A percentile compares a stretch with the other conserved stretches of the same genome.
These are phyloP conservation scores for Notolepis coatsorum DNA, from an alignment of 2,797 vertebrate genomes.

Conservation along the genomic window DNA sequence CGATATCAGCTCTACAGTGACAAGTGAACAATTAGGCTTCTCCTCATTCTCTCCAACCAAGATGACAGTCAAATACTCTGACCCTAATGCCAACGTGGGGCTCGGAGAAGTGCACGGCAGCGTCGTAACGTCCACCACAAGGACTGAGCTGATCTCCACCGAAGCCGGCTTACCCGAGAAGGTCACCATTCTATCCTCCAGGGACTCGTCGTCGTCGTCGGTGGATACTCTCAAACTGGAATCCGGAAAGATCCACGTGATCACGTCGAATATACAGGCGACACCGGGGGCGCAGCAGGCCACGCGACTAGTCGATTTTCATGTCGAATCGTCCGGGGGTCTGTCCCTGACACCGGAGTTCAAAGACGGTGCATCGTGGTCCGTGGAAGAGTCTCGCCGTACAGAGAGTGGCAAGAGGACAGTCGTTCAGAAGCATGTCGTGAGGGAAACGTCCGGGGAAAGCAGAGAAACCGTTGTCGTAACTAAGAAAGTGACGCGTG, in stretches of 20 bases:
- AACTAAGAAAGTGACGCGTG: conserved; percentile 71
- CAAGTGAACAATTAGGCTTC: conserved; percentile 67
- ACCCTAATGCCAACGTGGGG: conserved; percentile 45
- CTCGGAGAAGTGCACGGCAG: conserved; percentile 51
- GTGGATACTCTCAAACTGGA: conserved; percentile 74
- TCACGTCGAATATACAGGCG: conserved; percentile 78
- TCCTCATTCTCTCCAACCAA: conserved; percentile 75
- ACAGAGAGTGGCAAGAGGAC: conserved; percentile 39
- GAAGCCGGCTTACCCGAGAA: conserved; percentile 82
- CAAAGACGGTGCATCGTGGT: conserved; percentile 48
- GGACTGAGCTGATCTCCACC: conserved; percentile 80
- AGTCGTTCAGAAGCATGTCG: conserved; percentile 62
- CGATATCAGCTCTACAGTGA: conserved; percentile 79
- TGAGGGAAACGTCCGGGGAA: conserved; percentile 65
- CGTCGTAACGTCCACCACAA: conserved; percentile 82
- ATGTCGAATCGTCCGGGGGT: conserved; percentile 49
- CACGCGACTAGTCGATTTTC: conserved; percentile 60
- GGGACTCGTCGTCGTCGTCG: conserved; percentile 77
- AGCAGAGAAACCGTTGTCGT: conserved; percentile 74
- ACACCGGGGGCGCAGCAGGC: conserved; percentile 72
- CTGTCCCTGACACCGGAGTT: conserved; percentile 37
- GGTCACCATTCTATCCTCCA: conserved; percentile 75
- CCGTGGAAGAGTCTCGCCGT: conserved; percentile 46
- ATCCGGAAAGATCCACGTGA: conserved; percentile 73
- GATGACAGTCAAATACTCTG: conserved; percentile 80